These are phyloP conservation scores for Enteromius fasciolatus DNA, from an alignment of 2,797 vertebrate species.

Conservation along the genomic window DNA sequence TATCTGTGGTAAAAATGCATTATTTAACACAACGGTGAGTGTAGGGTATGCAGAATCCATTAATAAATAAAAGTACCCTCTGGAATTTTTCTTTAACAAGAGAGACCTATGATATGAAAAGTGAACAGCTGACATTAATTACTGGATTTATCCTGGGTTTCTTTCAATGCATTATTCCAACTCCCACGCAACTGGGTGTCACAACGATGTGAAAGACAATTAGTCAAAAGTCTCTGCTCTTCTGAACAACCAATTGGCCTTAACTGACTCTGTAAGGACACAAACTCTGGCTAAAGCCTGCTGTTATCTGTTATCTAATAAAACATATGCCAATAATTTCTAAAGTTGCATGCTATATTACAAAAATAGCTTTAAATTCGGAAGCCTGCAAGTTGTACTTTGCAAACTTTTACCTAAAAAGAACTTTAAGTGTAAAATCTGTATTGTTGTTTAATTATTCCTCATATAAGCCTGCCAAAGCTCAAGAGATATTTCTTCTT, in stretches of 20 bases:
- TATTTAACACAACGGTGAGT: conserved; percentile 58
- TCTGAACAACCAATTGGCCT: conserved; percentile 33
- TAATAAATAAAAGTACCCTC: conserved; percentile 59
- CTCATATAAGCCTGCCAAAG: conserved; percentile 3
- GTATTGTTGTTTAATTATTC: conserved; percentile 31
- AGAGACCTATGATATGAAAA: conserved; percentile 42
- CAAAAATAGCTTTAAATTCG: conserved; percentile 1
- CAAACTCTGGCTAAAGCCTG: background rate
- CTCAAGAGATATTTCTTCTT: conserved; percentile 22
- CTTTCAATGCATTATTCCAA: conserved; percentile 46
- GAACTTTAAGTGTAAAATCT: conserved; percentile 26
- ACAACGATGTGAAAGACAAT: conserved; percentile 49
- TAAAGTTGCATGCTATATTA: background rate
- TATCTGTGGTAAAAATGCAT: conserved; percentile 53
- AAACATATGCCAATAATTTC: background rate
- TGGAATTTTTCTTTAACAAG: conserved; percentile 52
- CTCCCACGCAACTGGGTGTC: conserved; percentile 39
- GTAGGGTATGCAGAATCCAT: conserved; percentile 48
- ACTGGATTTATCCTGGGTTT: conserved; percentile 50
- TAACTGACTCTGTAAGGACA: conserved; percentile 22
- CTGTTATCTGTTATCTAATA: background rate
- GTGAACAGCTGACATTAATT: conserved; percentile 54
- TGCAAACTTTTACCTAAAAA: conserved; percentile 17
- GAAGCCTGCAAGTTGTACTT: background rate
- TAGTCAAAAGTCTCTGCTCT: conserved; percentile 43